phyloP scores from a whole-genome alignment of 2,113 vertebrate species.

The Chloropsis hardwickii region DNA sequence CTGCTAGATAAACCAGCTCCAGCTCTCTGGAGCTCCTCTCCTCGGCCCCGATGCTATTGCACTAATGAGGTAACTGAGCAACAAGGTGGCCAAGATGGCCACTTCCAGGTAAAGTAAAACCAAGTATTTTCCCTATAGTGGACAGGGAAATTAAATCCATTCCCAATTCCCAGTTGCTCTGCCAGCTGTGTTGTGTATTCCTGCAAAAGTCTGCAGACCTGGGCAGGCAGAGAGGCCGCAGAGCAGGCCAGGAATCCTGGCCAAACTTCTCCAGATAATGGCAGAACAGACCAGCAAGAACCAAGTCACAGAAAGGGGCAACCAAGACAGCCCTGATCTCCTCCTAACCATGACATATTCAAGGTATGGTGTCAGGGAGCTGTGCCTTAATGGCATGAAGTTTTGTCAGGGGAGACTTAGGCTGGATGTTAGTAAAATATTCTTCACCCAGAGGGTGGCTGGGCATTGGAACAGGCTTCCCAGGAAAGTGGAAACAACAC shows the following conservation, averaged over 20 bases:
- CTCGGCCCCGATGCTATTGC: rapidly evolving
- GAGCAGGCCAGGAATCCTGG: no score
- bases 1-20: background rate
- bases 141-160: background rate
- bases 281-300: background rate
- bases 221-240: background rate
- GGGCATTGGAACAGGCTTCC: background rate
- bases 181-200: background rate
- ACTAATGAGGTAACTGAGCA: background rate
- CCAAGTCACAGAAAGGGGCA: background rate
- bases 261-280: background rate
- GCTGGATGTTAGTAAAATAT: background rate
- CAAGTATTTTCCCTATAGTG: rapidly evolving
- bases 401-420: background rate
- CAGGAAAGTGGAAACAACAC: background rate
- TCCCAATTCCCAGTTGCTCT: background rate
- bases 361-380: background rate
- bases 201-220: background rate
- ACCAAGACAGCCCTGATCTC: background rate
- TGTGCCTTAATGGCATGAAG: no score
- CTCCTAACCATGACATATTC: background rate
- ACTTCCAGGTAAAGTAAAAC: background rate
- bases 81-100: background rate
- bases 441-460: background rate
- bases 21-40: background rate